These are phyloP conservation scores for Galendromus occidentalis DNA, from an alignment of 1,140 invertebrate species.

Conservation along the genomic window DNA sequence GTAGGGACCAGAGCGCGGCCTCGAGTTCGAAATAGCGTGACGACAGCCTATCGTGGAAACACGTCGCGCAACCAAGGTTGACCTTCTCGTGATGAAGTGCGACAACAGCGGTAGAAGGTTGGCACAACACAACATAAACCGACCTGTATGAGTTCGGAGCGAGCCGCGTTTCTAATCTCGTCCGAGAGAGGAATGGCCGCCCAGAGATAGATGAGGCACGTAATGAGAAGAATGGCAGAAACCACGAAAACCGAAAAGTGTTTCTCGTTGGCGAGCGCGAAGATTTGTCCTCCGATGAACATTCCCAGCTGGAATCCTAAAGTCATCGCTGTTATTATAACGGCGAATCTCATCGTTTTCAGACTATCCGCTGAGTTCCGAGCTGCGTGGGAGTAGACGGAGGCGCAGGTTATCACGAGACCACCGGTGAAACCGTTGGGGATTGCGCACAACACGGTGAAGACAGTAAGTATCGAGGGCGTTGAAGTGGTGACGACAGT, in stretches of 20 bases:
- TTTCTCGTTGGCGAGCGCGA: background rate
- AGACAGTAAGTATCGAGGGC: background rate
- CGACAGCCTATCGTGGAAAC: too few relatives aligned
- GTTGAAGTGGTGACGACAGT: background rate
- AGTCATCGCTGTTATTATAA: background rate
- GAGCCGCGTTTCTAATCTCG: background rate
- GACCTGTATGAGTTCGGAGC: background rate
- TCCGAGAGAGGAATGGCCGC: background rate
- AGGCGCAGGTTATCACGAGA: conserved; percentile 4
- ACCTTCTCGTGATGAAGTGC: too few relatives aligned
- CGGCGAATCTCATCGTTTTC: conserved; percentile 5
- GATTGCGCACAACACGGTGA: background rate
- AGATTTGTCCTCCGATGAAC: background rate
- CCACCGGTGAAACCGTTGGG: conserved; percentile 1
- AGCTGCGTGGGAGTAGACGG: background rate
- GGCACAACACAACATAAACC: background rate
- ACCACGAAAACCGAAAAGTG: background rate
- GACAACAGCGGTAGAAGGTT: too few relatives aligned
- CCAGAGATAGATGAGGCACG: background rate
- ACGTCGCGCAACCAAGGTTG: too few relatives aligned
- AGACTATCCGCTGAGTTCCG: background rate
- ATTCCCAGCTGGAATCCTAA: conserved; percentile 5
- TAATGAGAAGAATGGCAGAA: background rate
- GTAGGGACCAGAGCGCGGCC: too few relatives aligned
- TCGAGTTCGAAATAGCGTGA: too few relatives aligned